Evolutionary conservation across 2,797 vertebrate genomes (phyloP), one percentile per base, ranked within the genome.

Genomic region (Pelochelys cantorii): DNA sequence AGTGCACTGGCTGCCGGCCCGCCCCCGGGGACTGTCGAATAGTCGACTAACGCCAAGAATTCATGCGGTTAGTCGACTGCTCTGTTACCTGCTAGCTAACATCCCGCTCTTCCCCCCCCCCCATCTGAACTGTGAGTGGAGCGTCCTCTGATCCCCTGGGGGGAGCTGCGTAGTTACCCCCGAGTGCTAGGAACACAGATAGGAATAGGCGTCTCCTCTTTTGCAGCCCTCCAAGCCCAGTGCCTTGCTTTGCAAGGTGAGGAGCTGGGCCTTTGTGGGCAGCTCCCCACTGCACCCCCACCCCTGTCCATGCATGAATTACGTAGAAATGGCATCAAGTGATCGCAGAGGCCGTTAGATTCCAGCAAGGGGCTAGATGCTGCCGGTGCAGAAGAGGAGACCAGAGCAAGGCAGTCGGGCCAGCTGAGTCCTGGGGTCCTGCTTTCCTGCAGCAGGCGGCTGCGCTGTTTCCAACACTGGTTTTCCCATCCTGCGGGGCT

Each of bases 151-250:
- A 1, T 2, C 22, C 54, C 60, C 56, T n/a, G 20, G n/a, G 65
- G 17, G 20, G 65, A 68, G 17, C 62, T 3, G 3, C 25, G 81
- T 11, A 7, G 52, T 80, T 75, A 56, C 53, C 37, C 27, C 18
- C 6, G 27, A 12, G 31, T 4, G 2, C 18, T 57, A 3, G 0
- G 34, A 10, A 52, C 0, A 11, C 1, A 20, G n/a, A n/a, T 68
- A 34, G 34, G 34, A 18, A 20, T 68, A 20, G 17, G 9, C 20
- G 34, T 23, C 29, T 77, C 54, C 77, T 52, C 0, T 10, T 81
- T 11, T 34, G 37, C 13, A 77, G 42, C 37, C 42, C 27, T 77
- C 74, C 12, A 3, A 27, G 22, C 74, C 74, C 42, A 42, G 48
- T 29, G 25, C 42, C 27, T 77, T 4, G 4, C 27, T 77, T 52